Base-by-base conservation (phyloP, 2,888 invertebrate genomes). In the Caenorhabditis sp. region DNA sequence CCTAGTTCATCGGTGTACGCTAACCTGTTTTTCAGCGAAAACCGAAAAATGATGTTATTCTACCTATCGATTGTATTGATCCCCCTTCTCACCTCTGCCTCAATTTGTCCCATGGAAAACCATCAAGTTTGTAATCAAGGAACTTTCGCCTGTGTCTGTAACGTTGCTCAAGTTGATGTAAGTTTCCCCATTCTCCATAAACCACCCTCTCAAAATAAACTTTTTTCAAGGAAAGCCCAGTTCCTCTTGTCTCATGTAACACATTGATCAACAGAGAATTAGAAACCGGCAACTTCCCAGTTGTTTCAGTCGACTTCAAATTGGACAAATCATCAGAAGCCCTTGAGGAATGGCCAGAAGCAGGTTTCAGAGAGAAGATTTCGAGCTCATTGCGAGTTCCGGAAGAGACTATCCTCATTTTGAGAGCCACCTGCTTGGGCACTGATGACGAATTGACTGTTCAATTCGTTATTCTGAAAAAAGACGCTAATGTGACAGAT, bases 381-480 rank as follows among this genome's bases (percentile, higher is more conserved):
- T 67, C 78, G 17, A 67, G 68, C 8, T 75, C 78, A 52, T 75
- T 80, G 20, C 63, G 80, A 23, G 73, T 80, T 60, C 70, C 71
- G 17, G 76, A 80, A 58, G 80, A 83, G 14, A 77, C 82, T 54
- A 77, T 85, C 49, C 27, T 85, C 21, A 67, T 85, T 61, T 74
- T 84, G 20, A 78, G 85, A 8, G 70, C 77, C 20, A 72, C 68
- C 23, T 85, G 85, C 60, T n/a, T 64, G 10, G 76, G 73, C 56
- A 72, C 76, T 14, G 83, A 80, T n/a, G 75, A 82, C 59, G 65
- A 63, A 8, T 61, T 85, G 8, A 70, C 77, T 14, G 80, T 85
- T 38, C 85, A 85, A 65, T 85, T 85, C 58, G 82, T 76, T 12
- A 76, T 85, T 52, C 66, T 77, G 59, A 83, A 83, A 54, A 78